Evolutionary conservation across 2,797 vertebrate genomes (phyloP).

Genomic region (Pelochelys cantorii): DNA sequence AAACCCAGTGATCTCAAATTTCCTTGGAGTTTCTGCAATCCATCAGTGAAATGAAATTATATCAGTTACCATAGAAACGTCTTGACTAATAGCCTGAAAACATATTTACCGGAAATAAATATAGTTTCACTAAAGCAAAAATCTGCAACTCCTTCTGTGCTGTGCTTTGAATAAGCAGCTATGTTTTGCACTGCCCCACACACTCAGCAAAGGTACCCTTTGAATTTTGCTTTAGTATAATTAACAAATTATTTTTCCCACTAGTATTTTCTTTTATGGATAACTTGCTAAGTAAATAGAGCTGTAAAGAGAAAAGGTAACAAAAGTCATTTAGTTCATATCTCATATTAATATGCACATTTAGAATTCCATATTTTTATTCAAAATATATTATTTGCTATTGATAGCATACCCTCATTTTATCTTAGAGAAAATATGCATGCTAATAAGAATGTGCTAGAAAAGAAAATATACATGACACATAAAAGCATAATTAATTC

Average conservation of each 20-base stretch:
- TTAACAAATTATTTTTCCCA: background rate
- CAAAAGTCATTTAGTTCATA: background rate
- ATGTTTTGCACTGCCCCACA: background rate
- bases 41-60: slow-evolving; percentile 37
- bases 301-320: background rate
- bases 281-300: background rate
- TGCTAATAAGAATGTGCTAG: background rate
- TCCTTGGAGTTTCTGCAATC: slow-evolving; percentile 22
- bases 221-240: accelerated
- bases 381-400: background rate
- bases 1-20: background rate
- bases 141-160: background rate
- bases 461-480: background rate
- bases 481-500: background rate
- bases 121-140: background rate
- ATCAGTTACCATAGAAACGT: slow-evolving; percentile 65
- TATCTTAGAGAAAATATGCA: background rate
- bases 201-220: background rate
- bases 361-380: background rate
- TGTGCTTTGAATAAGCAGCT: background rate
- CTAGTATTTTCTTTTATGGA: background rate
- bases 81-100: slow-evolving; percentile 15
- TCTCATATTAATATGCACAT: accelerated
- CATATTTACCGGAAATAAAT: background rate
- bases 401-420: accelerated